Base-by-base conservation (phyloP, 2,888 invertebrate genomes). In the Leucania comma region DNA sequence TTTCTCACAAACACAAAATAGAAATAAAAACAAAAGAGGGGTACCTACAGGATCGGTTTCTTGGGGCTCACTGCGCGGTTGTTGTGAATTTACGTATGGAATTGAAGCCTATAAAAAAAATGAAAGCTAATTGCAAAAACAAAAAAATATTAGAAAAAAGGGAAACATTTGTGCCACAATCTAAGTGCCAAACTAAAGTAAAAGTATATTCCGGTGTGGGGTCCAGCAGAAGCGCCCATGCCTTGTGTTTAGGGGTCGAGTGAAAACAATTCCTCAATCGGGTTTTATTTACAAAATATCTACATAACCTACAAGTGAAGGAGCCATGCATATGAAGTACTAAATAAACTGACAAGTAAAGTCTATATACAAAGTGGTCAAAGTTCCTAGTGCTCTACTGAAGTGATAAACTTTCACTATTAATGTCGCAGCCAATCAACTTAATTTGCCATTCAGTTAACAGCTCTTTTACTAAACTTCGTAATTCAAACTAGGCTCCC, bases 21-120 rank as follows among this genome's bases (percentile, higher is more conserved):
- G 86, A 86, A 87, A 90, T 90, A 88, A 88, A n/a, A 90, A 86
- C 51, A 90, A 91, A 91, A 88, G 84, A 85, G 86, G n/a, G 96
- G 97, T 97, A 97, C 97, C 97, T 97, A 97, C 97, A 95, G 97
- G 97, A 86, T 97, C 96, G 89, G 94, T 96, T 92, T 97, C 98
- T 96, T 96, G 94, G 95, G 96, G 84, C 88, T 91, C 92, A 90
- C 91, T 92, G 80, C 94, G 93, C 67, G 90, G 91, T 92, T 91
- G 90, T 92, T 93, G 90, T 88, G 92, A 92, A 94, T 92, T 92
- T 93, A 95, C 95, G 96, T 96, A 95, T 93, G 96, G 95, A 95
- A 95, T 96, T 95, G 96, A 96, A 94, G 96, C 96, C 97, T 97
- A 97, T 95, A 97, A 97, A 96, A n/a, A 96, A 96, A 96, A 96